Evolutionary conservation across 2,797 vertebrate genomes (phyloP).

Genomic region (Acrossocheilus fasciatus): DNA sequence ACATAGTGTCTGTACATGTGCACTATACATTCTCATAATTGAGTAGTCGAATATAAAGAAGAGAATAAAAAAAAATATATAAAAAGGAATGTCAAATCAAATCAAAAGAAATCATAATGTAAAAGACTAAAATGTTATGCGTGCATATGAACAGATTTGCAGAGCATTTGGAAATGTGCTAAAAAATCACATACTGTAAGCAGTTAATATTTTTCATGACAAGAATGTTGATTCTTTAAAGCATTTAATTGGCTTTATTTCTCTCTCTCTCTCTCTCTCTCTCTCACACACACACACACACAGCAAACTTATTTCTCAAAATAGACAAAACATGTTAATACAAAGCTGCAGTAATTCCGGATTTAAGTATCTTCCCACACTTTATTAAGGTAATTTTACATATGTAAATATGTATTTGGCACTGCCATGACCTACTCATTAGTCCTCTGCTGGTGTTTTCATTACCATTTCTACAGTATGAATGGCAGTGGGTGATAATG

Average conservation of each 20-base stretch:
- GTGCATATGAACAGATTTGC: neutral
- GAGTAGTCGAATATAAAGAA: neutral
- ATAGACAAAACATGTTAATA: neutral
- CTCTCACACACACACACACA: neutral
- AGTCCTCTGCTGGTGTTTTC: neutral
- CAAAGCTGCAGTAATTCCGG: neutral
- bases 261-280: neutral
- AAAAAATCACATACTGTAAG: neutral
- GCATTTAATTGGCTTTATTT: too few species aligned
- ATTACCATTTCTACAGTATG: neutral
- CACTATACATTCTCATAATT: neutral
- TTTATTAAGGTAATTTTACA: neutral
- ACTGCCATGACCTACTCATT: neutral
- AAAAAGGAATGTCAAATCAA: too few species aligned
- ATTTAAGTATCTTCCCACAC: neutral
- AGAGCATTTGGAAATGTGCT: neutral
- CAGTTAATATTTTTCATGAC: neutral
- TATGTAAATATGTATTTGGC: neutral
- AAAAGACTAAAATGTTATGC: neutral
- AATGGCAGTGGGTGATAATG: slow-evolving; percentile 17
- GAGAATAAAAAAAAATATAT: neutral
- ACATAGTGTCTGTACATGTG: neutral
- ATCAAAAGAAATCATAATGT: neutral
- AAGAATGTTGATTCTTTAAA: neutral
- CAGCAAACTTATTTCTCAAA: neutral